phyloP scores from a whole-genome alignment of 2,797 vertebrate genomes.

The Parambassis ranga region DNA sequence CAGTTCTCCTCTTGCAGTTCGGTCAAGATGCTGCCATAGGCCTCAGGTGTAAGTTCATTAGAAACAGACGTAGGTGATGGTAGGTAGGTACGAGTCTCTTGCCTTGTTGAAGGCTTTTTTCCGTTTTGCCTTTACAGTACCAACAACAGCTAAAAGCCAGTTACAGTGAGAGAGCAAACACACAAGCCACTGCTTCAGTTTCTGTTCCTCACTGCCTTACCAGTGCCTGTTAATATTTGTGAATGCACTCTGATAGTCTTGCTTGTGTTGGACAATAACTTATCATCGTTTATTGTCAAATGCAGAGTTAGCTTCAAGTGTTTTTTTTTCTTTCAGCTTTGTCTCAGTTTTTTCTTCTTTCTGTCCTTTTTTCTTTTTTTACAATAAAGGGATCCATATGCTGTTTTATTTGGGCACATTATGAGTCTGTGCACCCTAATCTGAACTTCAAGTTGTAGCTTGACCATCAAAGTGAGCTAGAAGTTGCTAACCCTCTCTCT shows the following conservation, averaged over 20 bases:
- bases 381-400: constrained; percentile 60
- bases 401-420: constrained; percentile 23
- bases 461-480: constrained; percentile 25
- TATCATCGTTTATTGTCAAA: constrained; percentile 38
- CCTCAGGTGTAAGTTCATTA: constrained; percentile 27
- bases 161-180: constrained; percentile 40
- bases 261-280: constrained; percentile 33
- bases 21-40: constrained; percentile 43
- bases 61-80: constrained; percentile 42
- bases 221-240: constrained; percentile 37
- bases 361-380: constrained; percentile 6
- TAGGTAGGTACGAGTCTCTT: constrained; percentile 47
- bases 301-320: constrained; percentile 54
- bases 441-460: constrained; percentile 13
- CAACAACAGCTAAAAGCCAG: constrained; percentile 43
- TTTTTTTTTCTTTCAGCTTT: constrained; percentile 10
- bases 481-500: constrained; percentile 14
- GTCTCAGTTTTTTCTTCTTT: constrained; percentile 32
- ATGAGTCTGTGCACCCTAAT: constrained; percentile 24
- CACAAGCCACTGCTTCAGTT: constrained; percentile 8
- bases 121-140: constrained; percentile 72
- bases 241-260: constrained; percentile 52
- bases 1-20: constrained; percentile 32
- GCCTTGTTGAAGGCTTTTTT: constrained; percentile 42
- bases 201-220: constrained; percentile 43